Conservation (phyloP, 1,140 invertebrate genomes). For the Euura saliciscinereae region DNA sequence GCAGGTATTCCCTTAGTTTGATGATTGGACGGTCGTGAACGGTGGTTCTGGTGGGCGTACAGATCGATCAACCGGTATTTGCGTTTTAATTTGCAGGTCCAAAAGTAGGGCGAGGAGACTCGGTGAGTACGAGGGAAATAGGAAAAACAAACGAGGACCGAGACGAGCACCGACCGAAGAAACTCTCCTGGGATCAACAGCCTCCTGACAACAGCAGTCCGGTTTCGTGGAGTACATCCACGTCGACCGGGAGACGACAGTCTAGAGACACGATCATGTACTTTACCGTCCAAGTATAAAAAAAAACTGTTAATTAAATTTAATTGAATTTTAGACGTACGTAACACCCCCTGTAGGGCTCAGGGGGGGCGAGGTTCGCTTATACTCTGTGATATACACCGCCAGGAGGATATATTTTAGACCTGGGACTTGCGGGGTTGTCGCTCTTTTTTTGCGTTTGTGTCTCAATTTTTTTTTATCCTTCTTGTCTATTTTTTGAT, state of each 20-base stretch:
- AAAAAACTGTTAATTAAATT: too few relatives aligned
- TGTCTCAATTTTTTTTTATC: too few relatives aligned
- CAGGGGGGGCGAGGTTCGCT: too few relatives aligned
- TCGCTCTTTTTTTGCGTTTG: too few relatives aligned
- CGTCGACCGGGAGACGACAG: constrained; percentile 86
- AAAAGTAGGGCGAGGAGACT: constrained; percentile 50
- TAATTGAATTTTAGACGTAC: too few relatives aligned
- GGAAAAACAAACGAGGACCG: constrained; percentile 24
- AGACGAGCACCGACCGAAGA: constrained; percentile 58
- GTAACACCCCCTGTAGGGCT: too few relatives aligned
- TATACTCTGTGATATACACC: too few relatives aligned
- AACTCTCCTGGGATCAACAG: constrained; percentile 54
- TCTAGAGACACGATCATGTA: constrained; percentile 61
- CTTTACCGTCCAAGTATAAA: constrained; percentile 50
- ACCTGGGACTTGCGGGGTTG: too few relatives aligned
- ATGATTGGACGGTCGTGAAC: not conserved
- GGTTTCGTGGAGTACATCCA: constrained; percentile 89
- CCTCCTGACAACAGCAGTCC: constrained; percentile 80
- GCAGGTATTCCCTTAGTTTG: constrained; percentile 43
- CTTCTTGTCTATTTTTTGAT: too few relatives aligned
- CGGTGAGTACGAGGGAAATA: constrained; percentile 38
- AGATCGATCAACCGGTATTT: not conserved
- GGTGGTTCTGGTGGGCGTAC: not conserved
- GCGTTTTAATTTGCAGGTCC: constrained; percentile 45
- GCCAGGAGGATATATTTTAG: too few relatives aligned